Evolutionary conservation across 2,888 invertebrate genomes (phyloP), one percentile per base, ranked within the genome.

Genomic region (Galerucella calmariensis): DNA sequence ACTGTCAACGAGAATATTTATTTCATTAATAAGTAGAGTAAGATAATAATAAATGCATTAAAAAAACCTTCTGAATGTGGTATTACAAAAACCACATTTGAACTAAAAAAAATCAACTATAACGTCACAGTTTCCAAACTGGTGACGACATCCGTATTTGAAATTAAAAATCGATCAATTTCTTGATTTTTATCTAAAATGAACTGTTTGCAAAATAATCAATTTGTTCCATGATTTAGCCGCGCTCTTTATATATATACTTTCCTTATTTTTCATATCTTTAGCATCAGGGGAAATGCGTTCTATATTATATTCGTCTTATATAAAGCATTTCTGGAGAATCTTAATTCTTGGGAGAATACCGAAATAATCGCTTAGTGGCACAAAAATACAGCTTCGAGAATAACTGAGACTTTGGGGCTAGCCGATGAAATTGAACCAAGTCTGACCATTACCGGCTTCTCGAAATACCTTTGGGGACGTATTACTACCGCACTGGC

Each of bases 321-420:
- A 20, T 56, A 56, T 56, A 56, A 56, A 56, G 16, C 56, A 56
- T 10, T 56, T 10, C 9, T 20, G 8, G 16, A 20, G 16, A 6
- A 6, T 20, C 56, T 56, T 16, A 10, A 56, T 56, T 56, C 20
- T 16, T 16, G 20, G 10, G 20, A 56, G 10, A 9, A 56, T 2
- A 56, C 11, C 10, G 20, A 9, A 9, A 9, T 20, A 56, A 56
- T 56, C 20, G 56, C 16, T 56, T 10, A 56, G 56, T 20, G 10
- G 56, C 20, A 56, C 20, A 56, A 20, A 56, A 56, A 20, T 56
- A 20, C 10, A 56, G 20, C 56, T 56, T 56, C 56, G n/a, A 20
- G 9, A 20, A 20, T 56, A 56, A 56, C 56, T 56, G 56, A 56
- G 56, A 20, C 56, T 56, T 10, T 56, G 56, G 20, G 56, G 56